Evolutionary conservation across 2,888 invertebrate species (phyloP), one percentile per base, ranked within the genome.

Genomic region (Nemapogon koenigi): DNA sequence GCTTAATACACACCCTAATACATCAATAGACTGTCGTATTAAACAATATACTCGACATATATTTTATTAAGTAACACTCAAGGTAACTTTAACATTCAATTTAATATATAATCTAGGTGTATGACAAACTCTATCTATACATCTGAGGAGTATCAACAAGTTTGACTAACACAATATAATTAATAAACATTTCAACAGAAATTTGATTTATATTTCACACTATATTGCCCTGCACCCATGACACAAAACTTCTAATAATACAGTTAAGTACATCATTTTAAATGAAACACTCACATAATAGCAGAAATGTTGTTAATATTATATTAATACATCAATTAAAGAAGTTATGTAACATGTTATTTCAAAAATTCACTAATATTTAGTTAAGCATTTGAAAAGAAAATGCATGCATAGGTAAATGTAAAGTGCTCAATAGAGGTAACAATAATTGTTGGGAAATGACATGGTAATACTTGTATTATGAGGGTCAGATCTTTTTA

Each of bases 351-450:
- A 31, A 28, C 11, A 13, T 28, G 13, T n/a, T 11, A 31, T 16
- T 31, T 16, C 31, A 31, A 17, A 31, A 7, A 31, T 6, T 28
- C 15, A 31, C 17, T 31, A 31, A 60, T 60, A 62, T 59, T 56
- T 69, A 27, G 33, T 53, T 57, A 68, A 70, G 68, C 68, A 55
- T 47, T 62, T 64, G 60, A 62, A 56, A 62, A 61, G 16, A 31
- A 63, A 66, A 69, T 70, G 68, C 67, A 66, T 64, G 61, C 67
- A 63, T 62, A 68, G n/a, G n/a, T n/a, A 62, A 62, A 64, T 56
- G 63, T 61, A 67, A 68, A 53, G 72, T 73, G 72, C 69, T 35
- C 16, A 31, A 16, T 16, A 3, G 4, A 16, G 16, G 31, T 15
- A 31, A 31, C 31, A 28, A 28, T 13, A 28, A 28, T 11, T n/a